These are phyloP conservation scores for Colius striatus DNA, from an alignment of 2,113 vertebrate genomes.

Conservation along the genomic window DNA sequence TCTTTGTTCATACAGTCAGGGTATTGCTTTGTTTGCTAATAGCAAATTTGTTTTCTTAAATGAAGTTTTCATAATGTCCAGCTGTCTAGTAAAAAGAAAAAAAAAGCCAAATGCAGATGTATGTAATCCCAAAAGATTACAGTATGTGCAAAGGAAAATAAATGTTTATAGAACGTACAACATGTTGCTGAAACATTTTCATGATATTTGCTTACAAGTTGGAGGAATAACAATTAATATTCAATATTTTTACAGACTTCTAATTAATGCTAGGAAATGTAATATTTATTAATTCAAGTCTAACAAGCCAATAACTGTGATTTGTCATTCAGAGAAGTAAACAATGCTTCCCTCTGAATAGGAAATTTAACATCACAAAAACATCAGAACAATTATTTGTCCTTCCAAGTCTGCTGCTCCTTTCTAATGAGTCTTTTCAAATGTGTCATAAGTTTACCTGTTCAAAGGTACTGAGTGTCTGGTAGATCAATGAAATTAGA, in stretches of 20 bases:
- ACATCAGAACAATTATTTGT: not conserved
- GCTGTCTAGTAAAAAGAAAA: not conserved
- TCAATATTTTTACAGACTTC: not conserved
- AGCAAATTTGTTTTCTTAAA: not conserved
- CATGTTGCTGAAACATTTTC: not conserved
- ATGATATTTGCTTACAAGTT: not conserved
- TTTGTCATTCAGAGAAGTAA: not conserved
- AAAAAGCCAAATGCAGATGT: not conserved
- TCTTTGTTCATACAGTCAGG: not conserved
- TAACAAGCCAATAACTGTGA: not conserved
- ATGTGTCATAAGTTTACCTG: not conserved
- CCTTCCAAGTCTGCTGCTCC: not conserved
- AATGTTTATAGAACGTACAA: not conserved
- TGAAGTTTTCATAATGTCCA: not conserved
- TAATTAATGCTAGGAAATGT: not conserved
- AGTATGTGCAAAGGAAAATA: not conserved
- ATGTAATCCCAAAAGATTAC: not conserved
- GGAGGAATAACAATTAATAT: not conserved
- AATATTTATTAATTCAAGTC: not conserved
- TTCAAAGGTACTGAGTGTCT: not conserved
- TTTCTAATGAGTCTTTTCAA: not conserved
- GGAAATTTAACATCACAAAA: not conserved
- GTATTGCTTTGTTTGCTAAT: not conserved
- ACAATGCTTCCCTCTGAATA: not conserved
- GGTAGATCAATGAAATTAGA: not conserved